A percentile compares a stretch with the other conserved stretches of the same genome.
These are phyloP conservation scores for Toxostoma redivivum DNA, from an alignment of 2,113 vertebrate genomes.

Conservation along the genomic window DNA sequence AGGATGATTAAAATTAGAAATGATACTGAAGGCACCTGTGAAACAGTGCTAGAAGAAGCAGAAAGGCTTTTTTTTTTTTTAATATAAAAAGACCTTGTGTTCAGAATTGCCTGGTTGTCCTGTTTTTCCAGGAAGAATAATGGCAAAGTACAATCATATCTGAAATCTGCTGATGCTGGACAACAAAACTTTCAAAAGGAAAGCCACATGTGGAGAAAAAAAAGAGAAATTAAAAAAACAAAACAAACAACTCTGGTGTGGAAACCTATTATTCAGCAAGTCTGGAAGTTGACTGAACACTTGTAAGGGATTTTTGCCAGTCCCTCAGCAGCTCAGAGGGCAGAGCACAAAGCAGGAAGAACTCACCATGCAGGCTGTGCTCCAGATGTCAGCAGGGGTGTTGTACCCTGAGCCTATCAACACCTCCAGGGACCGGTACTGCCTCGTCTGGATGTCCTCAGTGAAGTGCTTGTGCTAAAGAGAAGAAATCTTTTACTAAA, in stretches of 20 bases:
- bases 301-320: neutral
- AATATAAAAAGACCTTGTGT: neutral
- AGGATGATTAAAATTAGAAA: neutral
- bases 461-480: constrained; percentile 94
- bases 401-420: constrained; percentile 91
- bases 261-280: neutral
- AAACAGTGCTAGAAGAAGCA: neutral
- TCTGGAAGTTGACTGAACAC: neutral
- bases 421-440: constrained; percentile 94
- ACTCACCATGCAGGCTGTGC: constrained; percentile 96
- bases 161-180: neutral
- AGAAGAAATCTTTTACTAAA: neutral
- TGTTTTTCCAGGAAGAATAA: neutral
- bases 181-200: neutral
- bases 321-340: neutral
- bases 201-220: neutral
- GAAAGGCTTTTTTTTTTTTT: neutral
- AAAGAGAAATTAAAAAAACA: neutral
- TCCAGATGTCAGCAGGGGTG: constrained; percentile 98
- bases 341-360: neutral
- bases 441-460: constrained; percentile 95
- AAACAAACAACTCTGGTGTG: neutral
- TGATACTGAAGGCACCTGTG: neutral
- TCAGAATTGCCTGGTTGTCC: neutral
- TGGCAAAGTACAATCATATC: neutral